Base-by-base conservation (phyloP, 2,797 vertebrate species). In the Sarcoramphus papa region DNA sequence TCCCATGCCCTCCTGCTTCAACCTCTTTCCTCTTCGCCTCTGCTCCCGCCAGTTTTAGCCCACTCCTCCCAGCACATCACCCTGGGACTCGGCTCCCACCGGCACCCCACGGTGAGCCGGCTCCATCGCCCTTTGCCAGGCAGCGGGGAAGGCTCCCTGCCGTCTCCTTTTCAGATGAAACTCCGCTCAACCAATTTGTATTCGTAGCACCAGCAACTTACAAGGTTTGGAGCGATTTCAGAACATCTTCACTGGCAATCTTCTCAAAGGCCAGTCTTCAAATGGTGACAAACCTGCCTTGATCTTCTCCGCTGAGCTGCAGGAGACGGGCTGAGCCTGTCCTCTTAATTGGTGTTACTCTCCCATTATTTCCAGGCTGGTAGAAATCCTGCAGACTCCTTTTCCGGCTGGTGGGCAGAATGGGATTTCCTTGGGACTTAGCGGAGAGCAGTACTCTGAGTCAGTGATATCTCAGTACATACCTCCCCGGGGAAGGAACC, bases 181-280 rank as follows among this genome's bases (percentile, higher is more conserved):
- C 92, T 95, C 94, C 87, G 74, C 89, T 96, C 93, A 19, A 65
- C 40, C 14, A 0, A 78, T 70, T 43, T 25, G 85, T 28, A 86
- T 67, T 80, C 91, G 3, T 9, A 88, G 90, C 89, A 83, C 86
- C 81, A 62, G 59, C 75, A 88, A 84, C 92, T 97, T 86, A 63
- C 77, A 96, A 59, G 87, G 64, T 87, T 85, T 73, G 92, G 88
- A 95, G 88, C 12, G 9, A 85, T 96, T 97, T 97, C 95, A 94
- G 91, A 95, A 90, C 95, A 69, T 85, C 92, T 76, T 95, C 94
- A 89, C 93, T 93, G 92, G 95, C 78, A 91, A 96, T 88, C 88
- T 96, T 88, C 96, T 97, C 96, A 96, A 97, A 98, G 89, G 81
- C 63, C 7, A 19, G 77, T 92, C 96, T 98, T 98, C 97, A 97